Conservation (phyloP, 2,888 invertebrate genomes). For the Ferrisia virgata region DNA sequence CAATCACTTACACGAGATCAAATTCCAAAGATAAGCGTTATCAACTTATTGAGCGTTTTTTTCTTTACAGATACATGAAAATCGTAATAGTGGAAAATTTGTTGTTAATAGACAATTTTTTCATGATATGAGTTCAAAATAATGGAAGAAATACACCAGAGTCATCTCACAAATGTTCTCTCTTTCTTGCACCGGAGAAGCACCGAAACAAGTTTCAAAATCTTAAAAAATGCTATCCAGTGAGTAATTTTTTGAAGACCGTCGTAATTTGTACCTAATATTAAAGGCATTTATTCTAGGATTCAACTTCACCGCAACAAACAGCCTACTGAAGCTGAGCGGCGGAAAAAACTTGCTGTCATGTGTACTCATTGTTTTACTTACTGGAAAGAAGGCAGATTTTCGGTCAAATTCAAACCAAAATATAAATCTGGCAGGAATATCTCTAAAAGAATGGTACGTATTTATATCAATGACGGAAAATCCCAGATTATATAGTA, state of each 20-base stretch:
- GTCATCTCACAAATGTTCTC: not conserved
- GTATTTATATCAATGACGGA: not conserved
- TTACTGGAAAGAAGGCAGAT: slow-evolving; percentile 38
- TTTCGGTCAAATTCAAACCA: slow-evolving; percentile 27
- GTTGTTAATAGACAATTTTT: not conserved
- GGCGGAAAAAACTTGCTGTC: not conserved
- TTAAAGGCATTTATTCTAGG: not conserved
- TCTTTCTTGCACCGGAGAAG: not conserved
- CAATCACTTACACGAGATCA: not conserved
- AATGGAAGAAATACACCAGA: not conserved
- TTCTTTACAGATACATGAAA: not conserved
- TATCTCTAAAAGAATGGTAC: not conserved
- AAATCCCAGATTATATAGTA: too few relatives aligned
- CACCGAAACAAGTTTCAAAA: not conserved
- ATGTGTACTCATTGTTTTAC: slow-evolving; percentile 41
- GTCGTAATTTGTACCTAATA: not conserved
- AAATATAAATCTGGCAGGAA: slow-evolving; percentile 30
- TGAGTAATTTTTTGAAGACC: not conserved
- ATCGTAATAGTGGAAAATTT: not conserved
- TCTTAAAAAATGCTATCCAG: not conserved
- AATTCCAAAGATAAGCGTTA: not conserved
- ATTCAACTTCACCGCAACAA: not conserved
- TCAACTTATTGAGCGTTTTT: not conserved
- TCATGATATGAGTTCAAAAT: not conserved
- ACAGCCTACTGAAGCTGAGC: not conserved